phyloP scores from a whole-genome alignment of 2,888 invertebrate species.

The Spatulosminthurus flaviceps region DNA sequence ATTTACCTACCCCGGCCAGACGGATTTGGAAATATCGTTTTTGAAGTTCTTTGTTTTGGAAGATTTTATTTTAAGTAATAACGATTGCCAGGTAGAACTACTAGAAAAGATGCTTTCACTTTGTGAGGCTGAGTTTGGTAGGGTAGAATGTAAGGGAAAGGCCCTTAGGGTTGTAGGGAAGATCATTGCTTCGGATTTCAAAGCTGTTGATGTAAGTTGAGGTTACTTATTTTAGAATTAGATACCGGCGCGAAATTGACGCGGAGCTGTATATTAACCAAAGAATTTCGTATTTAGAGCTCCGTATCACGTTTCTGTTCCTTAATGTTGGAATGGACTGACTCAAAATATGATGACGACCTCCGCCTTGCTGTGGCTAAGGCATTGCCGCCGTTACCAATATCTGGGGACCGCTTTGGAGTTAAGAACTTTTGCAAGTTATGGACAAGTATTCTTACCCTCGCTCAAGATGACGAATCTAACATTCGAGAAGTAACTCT shows the following conservation, averaged over 20 bases:
- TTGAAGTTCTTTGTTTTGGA: conserved; percentile 45
- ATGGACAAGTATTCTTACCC: conserved; percentile 52
- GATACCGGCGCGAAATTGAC: neutral
- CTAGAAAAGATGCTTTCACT: conserved; percentile 41
- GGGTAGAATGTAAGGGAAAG: conserved; percentile 48
- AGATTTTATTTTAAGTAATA: conserved; percentile 15
- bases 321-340: conserved; percentile 51
- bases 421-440: conserved; percentile 48
- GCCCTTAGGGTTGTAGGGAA: conserved; percentile 50
- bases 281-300: neutral
- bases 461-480: conserved; percentile 60
- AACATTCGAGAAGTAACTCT: conserved; percentile 42
- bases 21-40: conserved; percentile 49
- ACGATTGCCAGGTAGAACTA: conserved; percentile 35
- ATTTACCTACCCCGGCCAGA: conserved; percentile 25
- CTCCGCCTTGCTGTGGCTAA: conserved; percentile 55
- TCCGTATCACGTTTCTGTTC: conserved; percentile 2
- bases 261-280: neutral
- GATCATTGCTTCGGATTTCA: conserved; percentile 28
- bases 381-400: conserved; percentile 50
- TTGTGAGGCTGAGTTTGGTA: conserved; percentile 50
- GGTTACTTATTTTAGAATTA: neutral
- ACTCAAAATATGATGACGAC: conserved; percentile 56
- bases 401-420: conserved; percentile 33
- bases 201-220: too few relatives aligned